A percentile compares a stretch with the other conserved stretches of the same genome.
Conservation (phyloP, 64 coral and sea anemone genomes). For the Astreopora myriophthalma region DNA sequence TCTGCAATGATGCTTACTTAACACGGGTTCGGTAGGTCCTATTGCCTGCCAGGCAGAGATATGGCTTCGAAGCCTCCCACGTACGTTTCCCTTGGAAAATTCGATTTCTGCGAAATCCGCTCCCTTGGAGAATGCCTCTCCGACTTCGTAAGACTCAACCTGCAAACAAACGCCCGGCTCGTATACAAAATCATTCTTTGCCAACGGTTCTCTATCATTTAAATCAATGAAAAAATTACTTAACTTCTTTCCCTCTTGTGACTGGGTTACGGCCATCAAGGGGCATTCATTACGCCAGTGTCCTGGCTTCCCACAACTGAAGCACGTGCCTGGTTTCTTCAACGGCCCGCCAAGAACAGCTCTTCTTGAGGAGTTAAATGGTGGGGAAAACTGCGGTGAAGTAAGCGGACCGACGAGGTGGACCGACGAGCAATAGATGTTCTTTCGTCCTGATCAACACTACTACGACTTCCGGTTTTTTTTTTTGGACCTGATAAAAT, state of each 20-base stretch:
- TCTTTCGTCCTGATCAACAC: neutral
- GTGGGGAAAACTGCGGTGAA: too few species aligned
- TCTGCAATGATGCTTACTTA: constrained; percentile 22
- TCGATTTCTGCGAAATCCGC: neutral
- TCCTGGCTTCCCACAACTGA: neutral
- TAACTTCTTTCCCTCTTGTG: neutral
- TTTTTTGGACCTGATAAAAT: constrained; percentile 2
- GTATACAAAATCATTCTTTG: neutral
- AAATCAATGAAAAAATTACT: neutral
- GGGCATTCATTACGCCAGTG: neutral
- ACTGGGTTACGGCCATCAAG: neutral
- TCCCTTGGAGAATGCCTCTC: neutral
- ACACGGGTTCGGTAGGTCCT: neutral
- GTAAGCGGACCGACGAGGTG: neutral
- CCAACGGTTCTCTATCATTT: neutral
- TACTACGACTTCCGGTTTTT: neutral
- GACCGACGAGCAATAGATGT: neutral
- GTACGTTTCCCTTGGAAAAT: neutral
- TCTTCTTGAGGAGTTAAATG: neutral
- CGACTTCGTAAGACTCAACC: neutral
- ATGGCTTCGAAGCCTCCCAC: neutral
- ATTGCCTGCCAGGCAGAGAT: neutral
- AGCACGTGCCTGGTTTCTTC: neutral
- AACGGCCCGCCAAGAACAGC: neutral
- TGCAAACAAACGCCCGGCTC: neutral